A percentile compares a stretch with the other conserved stretches of the same genome.
Evolutionary conservation across 2,113 vertebrate genomes (phyloP).

Genomic region (Psephotus haematonotus): DNA sequence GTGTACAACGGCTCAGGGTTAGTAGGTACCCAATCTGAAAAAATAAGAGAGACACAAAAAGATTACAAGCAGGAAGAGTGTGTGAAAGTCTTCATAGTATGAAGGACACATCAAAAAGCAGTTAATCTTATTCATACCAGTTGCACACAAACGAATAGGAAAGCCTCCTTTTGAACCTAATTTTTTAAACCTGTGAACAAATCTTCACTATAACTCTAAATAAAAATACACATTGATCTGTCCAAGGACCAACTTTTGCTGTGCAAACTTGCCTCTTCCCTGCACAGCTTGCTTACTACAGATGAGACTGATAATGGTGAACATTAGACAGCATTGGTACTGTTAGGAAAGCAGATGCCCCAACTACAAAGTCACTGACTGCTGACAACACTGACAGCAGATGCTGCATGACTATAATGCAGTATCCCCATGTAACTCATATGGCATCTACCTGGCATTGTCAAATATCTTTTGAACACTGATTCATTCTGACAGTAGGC

Average conservation of each 20-base stretch:
- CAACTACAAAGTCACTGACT: neutral
- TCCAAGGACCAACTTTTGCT: neutral
- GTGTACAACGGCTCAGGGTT: conserved; percentile 68
- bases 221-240: neutral
- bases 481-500: neutral
- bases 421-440: neutral
- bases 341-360: neutral
- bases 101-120: neutral
- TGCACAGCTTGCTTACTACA: neutral
- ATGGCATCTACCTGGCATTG: neutral
- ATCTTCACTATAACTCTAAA: neutral
- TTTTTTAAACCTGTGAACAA: neutral
- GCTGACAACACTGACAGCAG: neutral
- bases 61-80: neutral
- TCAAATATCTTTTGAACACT: neutral
- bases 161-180: neutral
- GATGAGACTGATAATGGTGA: neutral
- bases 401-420: neutral
- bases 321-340: neutral
- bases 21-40: conserved; percentile 68
- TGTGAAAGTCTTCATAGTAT: neutral
- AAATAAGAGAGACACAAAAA: neutral
- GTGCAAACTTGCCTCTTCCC: neutral
- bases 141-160: neutral
- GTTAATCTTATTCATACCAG: neutral